A percentile compares a stretch with the other conserved stretches of the same genome.
These are phyloP conservation scores for Phyllopteryx taeniolatus DNA, from an alignment of 2,113 vertebrate species.

Conservation along the genomic window DNA sequence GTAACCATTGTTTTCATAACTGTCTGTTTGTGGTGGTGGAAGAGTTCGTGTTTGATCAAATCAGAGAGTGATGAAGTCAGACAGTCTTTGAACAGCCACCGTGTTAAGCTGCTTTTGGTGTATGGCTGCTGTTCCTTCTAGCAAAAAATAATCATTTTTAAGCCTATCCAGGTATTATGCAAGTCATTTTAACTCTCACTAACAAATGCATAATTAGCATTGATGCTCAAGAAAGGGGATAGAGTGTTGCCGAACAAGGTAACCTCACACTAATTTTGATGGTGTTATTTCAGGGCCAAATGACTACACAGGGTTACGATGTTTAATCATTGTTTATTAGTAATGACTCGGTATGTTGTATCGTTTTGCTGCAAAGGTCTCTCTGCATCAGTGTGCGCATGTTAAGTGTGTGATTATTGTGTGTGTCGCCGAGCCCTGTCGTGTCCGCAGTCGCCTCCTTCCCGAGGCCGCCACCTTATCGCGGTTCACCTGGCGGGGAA, in stretches of 20 bases:
- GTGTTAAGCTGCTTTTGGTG: no score
- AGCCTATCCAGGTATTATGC: no score
- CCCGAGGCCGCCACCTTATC: constrained; percentile 33
- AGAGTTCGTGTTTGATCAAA: no score
- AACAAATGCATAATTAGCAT: no score
- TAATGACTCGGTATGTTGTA: constrained; percentile 24
- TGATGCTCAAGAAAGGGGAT: not conserved
- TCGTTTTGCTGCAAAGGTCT: constrained; percentile 18
- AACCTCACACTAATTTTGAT: not conserved
- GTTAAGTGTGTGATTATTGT: constrained; percentile 24
- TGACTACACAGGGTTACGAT: constrained; percentile 6
- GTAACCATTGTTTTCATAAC: no score
- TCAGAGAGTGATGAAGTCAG: no score
- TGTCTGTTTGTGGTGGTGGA: no score
- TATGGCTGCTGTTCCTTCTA: no score
- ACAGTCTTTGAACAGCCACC: no score
- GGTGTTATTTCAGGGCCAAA: no score
- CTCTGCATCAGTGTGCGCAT: constrained; percentile 22
- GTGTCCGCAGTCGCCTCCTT: constrained; percentile 43
- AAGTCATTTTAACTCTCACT: no score
- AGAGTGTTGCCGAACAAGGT: not conserved
- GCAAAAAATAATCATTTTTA: no score
- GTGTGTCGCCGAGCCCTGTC: constrained; percentile 9
- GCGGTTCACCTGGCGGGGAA: constrained; percentile 52
- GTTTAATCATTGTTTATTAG: constrained; percentile 49